Evolutionary conservation across 2,888 invertebrate genomes (phyloP).

Genomic region (Amphipyra berbera): DNA sequence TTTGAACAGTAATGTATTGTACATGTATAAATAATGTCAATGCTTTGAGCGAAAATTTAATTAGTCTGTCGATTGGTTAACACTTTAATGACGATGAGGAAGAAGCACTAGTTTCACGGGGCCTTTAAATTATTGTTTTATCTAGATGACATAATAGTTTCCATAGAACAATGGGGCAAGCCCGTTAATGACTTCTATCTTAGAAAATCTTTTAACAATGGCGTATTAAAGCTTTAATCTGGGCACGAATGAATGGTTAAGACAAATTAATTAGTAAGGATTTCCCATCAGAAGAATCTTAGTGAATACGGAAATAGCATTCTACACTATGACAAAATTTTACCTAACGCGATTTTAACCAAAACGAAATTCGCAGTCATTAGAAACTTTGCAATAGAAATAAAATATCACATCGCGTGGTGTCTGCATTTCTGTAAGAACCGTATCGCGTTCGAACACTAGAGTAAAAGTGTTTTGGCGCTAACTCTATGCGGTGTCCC

Average conservation of each 20-base stretch:
- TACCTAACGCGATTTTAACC: constrained; percentile 50
- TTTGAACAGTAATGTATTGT: constrained; percentile 38
- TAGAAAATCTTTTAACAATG: constrained; percentile 61
- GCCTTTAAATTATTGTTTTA: constrained; percentile 53
- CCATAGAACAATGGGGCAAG: constrained; percentile 60
- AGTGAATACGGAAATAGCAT: constrained; percentile 38
- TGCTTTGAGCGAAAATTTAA: constrained; percentile 52
- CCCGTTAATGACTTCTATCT: constrained; percentile 54
- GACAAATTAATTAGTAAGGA: constrained; percentile 41
- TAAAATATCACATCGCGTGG: constrained; percentile 47
- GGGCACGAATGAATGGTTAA: constrained; percentile 48
- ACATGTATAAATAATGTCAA: not conserved
- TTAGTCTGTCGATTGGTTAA: constrained; percentile 63
- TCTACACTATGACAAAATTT: constrained; percentile 44
- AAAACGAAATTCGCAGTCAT: constrained; percentile 53
- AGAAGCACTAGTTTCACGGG: constrained; percentile 66
- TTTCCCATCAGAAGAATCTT: constrained; percentile 48
- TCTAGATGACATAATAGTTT: constrained; percentile 65
- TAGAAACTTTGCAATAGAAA: constrained; percentile 48
- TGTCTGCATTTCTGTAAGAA: constrained; percentile 33
- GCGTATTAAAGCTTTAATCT: constrained; percentile 51
- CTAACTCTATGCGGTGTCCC: constrained; percentile 73
- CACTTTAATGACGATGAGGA: constrained; percentile 64
- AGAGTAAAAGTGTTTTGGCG: constrained; percentile 68
- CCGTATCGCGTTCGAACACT: constrained; percentile 44